Percentiles rank a stretch among this genome's conserved stretches.
Evolutionary conservation across 2,113 vertebrate genomes (phyloP).

Genomic region (Anthoscopus minutus): DNA sequence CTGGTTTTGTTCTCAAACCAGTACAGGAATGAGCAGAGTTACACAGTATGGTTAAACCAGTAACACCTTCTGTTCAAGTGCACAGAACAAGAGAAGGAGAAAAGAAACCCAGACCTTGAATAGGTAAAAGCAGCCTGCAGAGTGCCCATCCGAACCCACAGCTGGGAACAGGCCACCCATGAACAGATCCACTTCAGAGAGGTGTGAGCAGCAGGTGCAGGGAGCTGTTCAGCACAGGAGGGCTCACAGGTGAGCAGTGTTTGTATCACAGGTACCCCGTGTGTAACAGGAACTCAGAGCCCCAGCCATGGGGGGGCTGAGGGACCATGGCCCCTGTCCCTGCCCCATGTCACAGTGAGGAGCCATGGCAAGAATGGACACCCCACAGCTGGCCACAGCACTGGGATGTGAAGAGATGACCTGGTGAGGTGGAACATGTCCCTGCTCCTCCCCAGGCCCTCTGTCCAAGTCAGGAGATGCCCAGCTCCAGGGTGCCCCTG

Average conservation of each 20-base stretch:
- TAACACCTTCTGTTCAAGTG: background rate
- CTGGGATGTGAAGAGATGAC: background rate
- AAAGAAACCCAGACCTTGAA: background rate
- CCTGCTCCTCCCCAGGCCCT: background rate
- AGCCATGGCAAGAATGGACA: background rate
- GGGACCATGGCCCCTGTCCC: background rate
- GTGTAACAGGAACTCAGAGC: background rate
- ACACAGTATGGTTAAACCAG: background rate
- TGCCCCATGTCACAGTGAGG: background rate
- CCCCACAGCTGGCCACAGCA: background rate
- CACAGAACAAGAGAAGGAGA: background rate
- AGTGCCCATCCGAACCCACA: background rate
- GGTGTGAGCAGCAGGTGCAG: background rate
- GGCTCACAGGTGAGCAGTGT: background rate
- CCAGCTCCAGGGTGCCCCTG: background rate
- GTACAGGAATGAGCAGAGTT: background rate
- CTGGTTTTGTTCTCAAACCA: too few relatives aligned
- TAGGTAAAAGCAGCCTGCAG: background rate
- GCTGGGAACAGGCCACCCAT: background rate
- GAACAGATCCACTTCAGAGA: background rate
- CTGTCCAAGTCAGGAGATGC: background rate
- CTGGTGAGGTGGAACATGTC: rapidly evolving
- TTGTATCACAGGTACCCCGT: rapidly evolving
- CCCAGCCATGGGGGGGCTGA: rapidly evolving
- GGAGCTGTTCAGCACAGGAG: rapidly evolving